These are phyloP conservation scores for Agrypnus murinus DNA, from an alignment of 2,888 invertebrate genomes.

Conservation along the genomic window DNA sequence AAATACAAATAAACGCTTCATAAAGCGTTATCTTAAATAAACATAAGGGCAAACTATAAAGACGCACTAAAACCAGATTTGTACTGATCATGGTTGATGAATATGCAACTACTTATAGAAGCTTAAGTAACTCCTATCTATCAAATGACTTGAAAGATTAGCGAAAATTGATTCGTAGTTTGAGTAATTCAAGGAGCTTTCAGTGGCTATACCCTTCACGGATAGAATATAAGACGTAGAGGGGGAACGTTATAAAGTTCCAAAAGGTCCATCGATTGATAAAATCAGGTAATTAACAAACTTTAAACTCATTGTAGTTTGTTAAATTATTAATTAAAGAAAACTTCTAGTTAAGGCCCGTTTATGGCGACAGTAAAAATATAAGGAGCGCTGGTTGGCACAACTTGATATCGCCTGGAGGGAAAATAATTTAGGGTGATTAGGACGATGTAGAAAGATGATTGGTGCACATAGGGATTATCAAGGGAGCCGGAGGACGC, in stretches of 20 bases:
- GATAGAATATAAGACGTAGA: neutral
- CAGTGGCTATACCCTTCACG: too few relatives aligned
- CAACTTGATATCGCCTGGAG: slow-evolving; percentile 28
- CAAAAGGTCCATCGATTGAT: slow-evolving; percentile 4
- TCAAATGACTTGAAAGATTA: slow-evolving; percentile 31
- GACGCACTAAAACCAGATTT: slow-evolving; percentile 25
- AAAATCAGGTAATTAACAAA: slow-evolving; percentile 28
- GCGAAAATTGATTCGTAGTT: slow-evolving; percentile 24
- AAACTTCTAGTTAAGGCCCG: slow-evolving; percentile 1
- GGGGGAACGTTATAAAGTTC: too few relatives aligned
- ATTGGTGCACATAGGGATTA: slow-evolving; percentile 49
- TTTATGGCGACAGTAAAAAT: slow-evolving; percentile 20
- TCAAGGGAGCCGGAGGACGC: slow-evolving; percentile 41
- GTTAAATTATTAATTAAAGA: slow-evolving; percentile 27
- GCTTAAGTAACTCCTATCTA: slow-evolving; percentile 12
- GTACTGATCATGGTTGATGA: slow-evolving; percentile 26
- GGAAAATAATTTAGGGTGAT: slow-evolving; percentile 49
- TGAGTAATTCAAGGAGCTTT: slow-evolving; percentile 2
- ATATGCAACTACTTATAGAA: slow-evolving; percentile 30
- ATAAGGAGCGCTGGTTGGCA: slow-evolving; percentile 8
- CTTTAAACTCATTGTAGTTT: slow-evolving; percentile 16
- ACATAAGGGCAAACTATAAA: slow-evolving; percentile 29
- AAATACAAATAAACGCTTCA: slow-evolving; percentile 31
- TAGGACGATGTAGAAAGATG: slow-evolving; percentile 45
- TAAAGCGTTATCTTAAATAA: slow-evolving; percentile 29